A percentile compares a stretch with the other conserved stretches of the same genome.
Conservation (phyloP, 2,888 invertebrate genomes). For the Drepana falcataria region DNA sequence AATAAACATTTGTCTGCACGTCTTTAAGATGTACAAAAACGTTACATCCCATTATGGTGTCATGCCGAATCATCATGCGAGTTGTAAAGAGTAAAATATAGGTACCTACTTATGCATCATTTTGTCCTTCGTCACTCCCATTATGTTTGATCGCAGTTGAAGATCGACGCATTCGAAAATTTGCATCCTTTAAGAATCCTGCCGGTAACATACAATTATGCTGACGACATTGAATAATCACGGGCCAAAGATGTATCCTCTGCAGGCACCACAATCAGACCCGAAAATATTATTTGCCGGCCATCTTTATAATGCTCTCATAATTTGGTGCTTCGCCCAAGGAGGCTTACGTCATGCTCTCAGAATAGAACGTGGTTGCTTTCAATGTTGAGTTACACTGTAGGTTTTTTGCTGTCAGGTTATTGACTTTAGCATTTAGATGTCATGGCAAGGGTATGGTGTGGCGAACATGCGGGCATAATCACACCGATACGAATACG, state of each 20-base stretch:
- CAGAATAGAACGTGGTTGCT: constrained; percentile 57
- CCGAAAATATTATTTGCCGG: constrained; percentile 29
- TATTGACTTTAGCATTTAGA: constrained; percentile 67
- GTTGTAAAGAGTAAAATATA: no score
- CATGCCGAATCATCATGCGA: no score
- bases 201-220: background rate
- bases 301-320: constrained; percentile 33
- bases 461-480: constrained; percentile 17
- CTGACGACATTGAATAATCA: constrained; percentile 4
- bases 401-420: constrained; percentile 65
- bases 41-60: background rate
- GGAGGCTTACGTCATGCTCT: constrained; percentile 60
- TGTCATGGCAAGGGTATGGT: constrained; percentile 69
- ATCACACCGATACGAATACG: constrained; percentile 22
- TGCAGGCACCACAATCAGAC: constrained; percentile 16
- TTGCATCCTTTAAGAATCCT: background rate
- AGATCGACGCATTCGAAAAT: background rate
- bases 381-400: constrained; percentile 63
- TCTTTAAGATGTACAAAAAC: background rate
- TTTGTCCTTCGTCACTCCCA: background rate
- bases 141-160: background rate
- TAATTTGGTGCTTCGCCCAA: constrained; percentile 33
- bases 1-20: constrained; percentile 1
- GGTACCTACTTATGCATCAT: no score
- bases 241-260: background rate